Base-by-base conservation (phyloP, 2,888 invertebrate genomes). In the Morpho deidamia region DNA sequence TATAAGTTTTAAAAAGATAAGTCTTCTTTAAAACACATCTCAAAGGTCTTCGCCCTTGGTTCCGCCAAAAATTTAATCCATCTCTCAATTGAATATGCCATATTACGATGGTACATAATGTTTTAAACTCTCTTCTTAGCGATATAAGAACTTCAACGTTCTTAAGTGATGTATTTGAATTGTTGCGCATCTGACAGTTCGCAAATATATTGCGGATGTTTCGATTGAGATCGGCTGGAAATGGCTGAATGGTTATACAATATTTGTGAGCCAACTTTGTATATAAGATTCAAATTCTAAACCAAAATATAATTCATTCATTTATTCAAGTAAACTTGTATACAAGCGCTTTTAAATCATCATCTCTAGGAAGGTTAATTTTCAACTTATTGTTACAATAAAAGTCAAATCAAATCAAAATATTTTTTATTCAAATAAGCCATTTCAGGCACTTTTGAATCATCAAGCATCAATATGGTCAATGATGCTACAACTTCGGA, bases 121-220 rank as follows among this genome's bases (percentile, higher is more conserved):
- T 35, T 47, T 32, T 55, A 34, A 44, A 47, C 40, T 51, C 44
- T 55, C 46, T 37, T 11, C 7, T 35, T n/a, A 2, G 37, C 9
- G 42, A 7, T 38, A 40, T 41, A 58, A 50, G 52, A 49, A n/a
- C 38, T 23, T 11, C 40, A 49, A 39, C 35, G n/a, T 10, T n/a
- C n/a, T n/a, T n/a, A 9, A 11, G 39, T 46, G 11, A 11, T 34
- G 37, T 38, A 9, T 44, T 40, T 46, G 47, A 51, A 46, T 51
- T 51, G 53, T 59, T 54, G 57, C 53, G 47, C 57, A 48, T 57
- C 44, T 54, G 56, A 42, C 53, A 51, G 53, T 54, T 59, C 54
- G 59, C 56, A 44, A 56, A 59, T 56, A 51, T 45, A 47, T 53
- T 50, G 45, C 56, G 59, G 59, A 59, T 56, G 59, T 51, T 49